Percentiles rank a stretch among this genome's conserved stretches.
Evolutionary conservation across 2,113 vertebrate genomes (phyloP).

Genomic region (Peromyscus californicus): DNA sequence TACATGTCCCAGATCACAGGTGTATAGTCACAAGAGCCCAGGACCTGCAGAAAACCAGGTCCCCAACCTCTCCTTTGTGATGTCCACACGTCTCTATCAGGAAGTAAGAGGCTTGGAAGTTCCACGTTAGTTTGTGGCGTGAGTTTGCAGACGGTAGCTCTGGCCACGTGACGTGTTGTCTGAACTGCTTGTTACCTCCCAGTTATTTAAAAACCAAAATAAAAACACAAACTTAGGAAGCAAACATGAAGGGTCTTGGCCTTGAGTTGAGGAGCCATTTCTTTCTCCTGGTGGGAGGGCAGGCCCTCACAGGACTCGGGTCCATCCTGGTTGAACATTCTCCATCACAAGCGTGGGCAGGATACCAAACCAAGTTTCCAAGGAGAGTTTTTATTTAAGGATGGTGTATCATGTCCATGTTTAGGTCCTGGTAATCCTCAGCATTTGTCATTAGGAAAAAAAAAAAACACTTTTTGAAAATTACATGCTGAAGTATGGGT

Average conservation of each 20-base stretch:
- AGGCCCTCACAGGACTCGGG: fast-evolving
- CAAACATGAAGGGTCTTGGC: background rate
- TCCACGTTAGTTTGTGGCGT: fast-evolving
- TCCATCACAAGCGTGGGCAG: too few relatives aligned
- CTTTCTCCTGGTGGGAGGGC: fast-evolving
- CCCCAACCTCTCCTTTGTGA: background rate
- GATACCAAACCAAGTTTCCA: fast-evolving
- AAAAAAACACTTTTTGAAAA: background rate
- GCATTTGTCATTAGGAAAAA: background rate
- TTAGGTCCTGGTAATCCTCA: background rate
- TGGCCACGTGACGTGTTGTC: fast-evolving
- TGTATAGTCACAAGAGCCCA: too few relatives aligned
- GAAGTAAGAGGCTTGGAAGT: too few relatives aligned
- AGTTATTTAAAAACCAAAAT: background rate
- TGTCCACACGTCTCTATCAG: fast-evolving
- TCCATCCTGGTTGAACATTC: too few relatives aligned
- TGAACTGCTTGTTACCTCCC: background rate
- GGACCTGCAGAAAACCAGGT: too few relatives aligned
- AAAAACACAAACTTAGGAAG: background rate
- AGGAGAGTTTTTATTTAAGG: background rate
- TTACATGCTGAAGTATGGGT: background rate
- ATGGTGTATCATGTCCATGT: background rate
- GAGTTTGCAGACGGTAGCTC: background rate
- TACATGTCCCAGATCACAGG: too few relatives aligned
- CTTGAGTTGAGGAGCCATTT: fast-evolving